Base-by-base conservation (phyloP, 1,140 invertebrate species). In the Vanessa atalanta region DNA sequence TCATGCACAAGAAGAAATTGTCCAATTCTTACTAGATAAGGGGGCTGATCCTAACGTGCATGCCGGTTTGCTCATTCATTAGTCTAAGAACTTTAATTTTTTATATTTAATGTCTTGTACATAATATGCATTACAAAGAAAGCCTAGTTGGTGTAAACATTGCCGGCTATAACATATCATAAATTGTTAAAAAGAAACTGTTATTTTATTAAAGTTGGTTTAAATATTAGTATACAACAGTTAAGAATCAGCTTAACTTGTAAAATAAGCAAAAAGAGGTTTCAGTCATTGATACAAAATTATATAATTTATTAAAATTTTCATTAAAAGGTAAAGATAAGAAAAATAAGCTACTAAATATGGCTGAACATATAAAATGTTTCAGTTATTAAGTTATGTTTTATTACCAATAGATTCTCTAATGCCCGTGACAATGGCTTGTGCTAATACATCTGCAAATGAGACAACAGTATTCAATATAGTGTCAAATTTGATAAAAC, bases 381-480 rank as follows among this genome's bases (percentile, higher is more conserved):
- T 9, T 9, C 37, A 43, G 37, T 11, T 11, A 43, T 9, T 43
- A 43, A n/a, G 51, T 57, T 57, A 57, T 26, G 12, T 57, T 60
- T 73, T 57, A 50, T 57, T 20, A 43, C 48, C 43, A 16, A 9
- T 79, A 94, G 94, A 94, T 88, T 93, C 93, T 20, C 92, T 91
- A 37, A 94, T 93, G 37, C 94, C 94, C 20, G 77, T 95, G 47
- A 94, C 94, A 93, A 91, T 86, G 57, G 86, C 88, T 6, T 93
- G 93, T 74, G 87, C 86, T 7, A 92, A 92, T 69, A 86, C 73
- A 47, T 88, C 76, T 75, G 86, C 86, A 12, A 84, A 75, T 67
- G 83, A 90, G 70, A 80, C 84, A 6, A 80, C 80, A 11, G 79
- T 88, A 15, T 76, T 78, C 23, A 86, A 86, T 20, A 90, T 92